Base-by-base conservation (phyloP, 37 sponge, comb jelly and placozoan genomes). In the Agelas oroides region DNA sequence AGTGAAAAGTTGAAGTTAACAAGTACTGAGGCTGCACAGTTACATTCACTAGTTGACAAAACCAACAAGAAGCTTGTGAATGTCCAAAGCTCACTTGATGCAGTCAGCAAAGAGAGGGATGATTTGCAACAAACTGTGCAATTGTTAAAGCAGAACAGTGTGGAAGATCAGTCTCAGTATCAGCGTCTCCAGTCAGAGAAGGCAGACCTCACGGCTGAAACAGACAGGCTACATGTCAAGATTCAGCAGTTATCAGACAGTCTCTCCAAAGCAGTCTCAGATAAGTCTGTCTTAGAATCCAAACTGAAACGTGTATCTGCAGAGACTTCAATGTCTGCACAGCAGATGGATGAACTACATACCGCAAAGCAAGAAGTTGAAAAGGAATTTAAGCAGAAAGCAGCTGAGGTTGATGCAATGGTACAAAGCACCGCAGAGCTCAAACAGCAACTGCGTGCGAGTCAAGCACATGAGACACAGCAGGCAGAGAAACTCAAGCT, bases 321-420 rank as follows among this genome's bases (percentile, higher is more conserved):
- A 25, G 58, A 86, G 56, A 37, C 63, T 28, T 60, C 37, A 70
- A 32, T 41, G n/a, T 41, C 32, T 34, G 39, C 32, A 13, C 46
- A 58, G 57, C 79, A 86, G 34, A 27, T 40, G 8, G 25, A 61
- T 37, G 66, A 86, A 12, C 37, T 79, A 2, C 56, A 57, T 31
- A 71, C 65, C 0, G 80, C 53, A 46, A 78, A 70, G 73, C 53
- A 79, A 46, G 36, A 61, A 79, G 53, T 14, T 1, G 80, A 79
- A 46, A 8, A 33, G 15, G 20, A 69, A 31, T 32, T 69, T 16
- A 69, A 19, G 6, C 3, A 5, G 70, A 33, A 38, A 35, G 31
- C 34, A 11, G 14, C 21, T 0, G 70, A 69, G 30, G 34, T 33
- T 12, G 32, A 31, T 21, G 5, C 70, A 17, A 21, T 69, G 70